Evolutionary conservation across 2,113 vertebrate genomes (phyloP).

Genomic region (Pholis gunnellus): DNA sequence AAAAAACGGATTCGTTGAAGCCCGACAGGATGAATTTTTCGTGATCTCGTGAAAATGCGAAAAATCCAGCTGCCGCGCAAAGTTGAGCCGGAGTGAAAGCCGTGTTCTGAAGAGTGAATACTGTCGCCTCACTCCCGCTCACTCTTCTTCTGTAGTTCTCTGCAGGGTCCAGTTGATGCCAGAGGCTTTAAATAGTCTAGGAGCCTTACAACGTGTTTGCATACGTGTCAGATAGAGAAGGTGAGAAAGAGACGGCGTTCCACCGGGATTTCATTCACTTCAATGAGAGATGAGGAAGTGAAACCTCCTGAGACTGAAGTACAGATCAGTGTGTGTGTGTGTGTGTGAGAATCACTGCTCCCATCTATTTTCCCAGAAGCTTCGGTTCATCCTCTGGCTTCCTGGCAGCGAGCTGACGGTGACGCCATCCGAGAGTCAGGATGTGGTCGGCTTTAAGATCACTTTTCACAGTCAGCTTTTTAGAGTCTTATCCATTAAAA

Average conservation of each 20-base stretch:
- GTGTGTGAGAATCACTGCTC: constrained; percentile 14
- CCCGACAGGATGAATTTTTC: too few relatives aligned
- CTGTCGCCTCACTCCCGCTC: too few relatives aligned
- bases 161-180: neutral
- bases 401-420: constrained; percentile 32
- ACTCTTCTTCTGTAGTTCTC: neutral
- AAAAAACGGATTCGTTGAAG: too few relatives aligned
- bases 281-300: constrained; percentile 15
- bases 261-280: neutral
- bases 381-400: constrained; percentile 49
- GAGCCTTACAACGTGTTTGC: neutral
- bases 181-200: neutral
- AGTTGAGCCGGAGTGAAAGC: too few relatives aligned
- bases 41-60: too few relatives aligned
- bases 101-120: too few relatives aligned
- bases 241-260: neutral
- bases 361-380: constrained; percentile 30
- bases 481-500: neutral
- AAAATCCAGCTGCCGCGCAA: too few relatives aligned
- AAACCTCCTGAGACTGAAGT: neutral
- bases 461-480: neutral
- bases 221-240: neutral
- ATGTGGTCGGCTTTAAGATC: constrained; percentile 29
- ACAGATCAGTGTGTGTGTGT: constrained; percentile 28
- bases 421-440: neutral